Percentiles rank a stretch among this genome's conserved stretches.
Evolutionary conservation across 1,140 invertebrate species (phyloP).

Genomic region (Thaumatotibia leucotreta): DNA sequence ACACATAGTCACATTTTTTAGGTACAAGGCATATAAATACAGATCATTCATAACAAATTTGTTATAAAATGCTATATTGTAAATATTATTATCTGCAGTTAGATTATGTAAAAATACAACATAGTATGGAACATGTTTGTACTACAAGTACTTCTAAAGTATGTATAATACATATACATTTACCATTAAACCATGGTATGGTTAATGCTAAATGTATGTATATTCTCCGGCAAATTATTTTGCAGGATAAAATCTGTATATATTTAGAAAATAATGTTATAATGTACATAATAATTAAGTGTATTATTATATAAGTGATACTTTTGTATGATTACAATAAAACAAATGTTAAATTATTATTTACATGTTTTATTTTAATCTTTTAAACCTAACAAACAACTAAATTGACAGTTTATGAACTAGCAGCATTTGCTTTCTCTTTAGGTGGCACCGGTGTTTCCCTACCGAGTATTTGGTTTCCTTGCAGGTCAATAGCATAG

Average conservation of each 20-base stretch:
- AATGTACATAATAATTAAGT: background rate
- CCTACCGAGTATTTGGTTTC: constrained; percentile 69
- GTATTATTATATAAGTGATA: background rate
- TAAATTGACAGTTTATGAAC: constrained; percentile 6
- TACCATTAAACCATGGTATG: too few species aligned
- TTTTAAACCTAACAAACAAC: background rate
- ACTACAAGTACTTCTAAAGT: too few species aligned
- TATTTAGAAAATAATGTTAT: background rate
- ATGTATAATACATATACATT: too few species aligned
- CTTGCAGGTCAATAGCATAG: constrained; percentile 86
- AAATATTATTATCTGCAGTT: too few species aligned
- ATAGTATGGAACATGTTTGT: too few species aligned
- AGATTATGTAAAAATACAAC: too few species aligned
- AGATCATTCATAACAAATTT: too few species aligned
- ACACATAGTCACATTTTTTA: too few species aligned
- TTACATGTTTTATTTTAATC: constrained; percentile 6
- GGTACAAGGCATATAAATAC: too few species aligned
- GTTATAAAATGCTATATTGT: too few species aligned
- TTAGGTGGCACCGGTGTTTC: constrained; percentile 36
- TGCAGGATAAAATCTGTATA: background rate
- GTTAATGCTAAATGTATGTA: too few species aligned
- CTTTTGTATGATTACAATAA: background rate
- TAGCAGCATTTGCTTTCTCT: constrained; percentile 31
- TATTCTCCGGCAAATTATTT: too few species aligned
- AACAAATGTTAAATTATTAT: constrained; percentile 12